Evolutionary conservation across 2,888 invertebrate genomes (phyloP).

Genomic region (Himalopsyche anomala): DNA sequence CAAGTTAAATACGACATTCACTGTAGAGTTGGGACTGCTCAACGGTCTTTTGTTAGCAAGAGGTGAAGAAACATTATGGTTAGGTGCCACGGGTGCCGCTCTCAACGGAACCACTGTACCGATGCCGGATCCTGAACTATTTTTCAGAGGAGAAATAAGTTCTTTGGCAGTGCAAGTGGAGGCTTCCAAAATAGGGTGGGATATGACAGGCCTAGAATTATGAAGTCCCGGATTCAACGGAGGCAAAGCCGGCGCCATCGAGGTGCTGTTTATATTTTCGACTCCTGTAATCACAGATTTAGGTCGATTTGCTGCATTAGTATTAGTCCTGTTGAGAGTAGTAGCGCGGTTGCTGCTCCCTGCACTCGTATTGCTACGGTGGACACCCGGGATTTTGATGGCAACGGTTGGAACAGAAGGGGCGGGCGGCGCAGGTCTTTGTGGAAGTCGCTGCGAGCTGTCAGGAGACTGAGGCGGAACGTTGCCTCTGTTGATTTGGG

Average conservation of each 20-base stretch:
- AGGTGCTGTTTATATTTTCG: constrained; percentile 72
- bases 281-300: constrained; percentile 72
- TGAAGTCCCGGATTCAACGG: constrained; percentile 79
- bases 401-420: constrained; percentile 76
- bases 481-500: constrained; percentile 67
- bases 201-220: constrained; percentile 85
- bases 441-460: constrained; percentile 74
- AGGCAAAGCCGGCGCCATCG: constrained; percentile 77
- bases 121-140: constrained; percentile 71
- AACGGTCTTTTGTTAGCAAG: constrained; percentile 75
- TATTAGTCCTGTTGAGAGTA: constrained; percentile 72
- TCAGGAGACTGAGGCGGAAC: constrained; percentile 68
- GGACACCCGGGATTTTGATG: constrained; percentile 65
- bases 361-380: constrained; percentile 67
- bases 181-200: constrained; percentile 87
- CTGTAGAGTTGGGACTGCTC: constrained; percentile 71
- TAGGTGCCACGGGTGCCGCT: constrained; percentile 75
- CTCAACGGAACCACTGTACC: constrained; percentile 79
- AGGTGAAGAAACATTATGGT: constrained; percentile 67
- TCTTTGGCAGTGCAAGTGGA: constrained; percentile 89
- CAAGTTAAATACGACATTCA: constrained; percentile 70
- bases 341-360: constrained; percentile 68
- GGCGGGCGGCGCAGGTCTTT: constrained; percentile 80
- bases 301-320: constrained; percentile 73
- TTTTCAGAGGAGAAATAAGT: constrained; percentile 80